These are phyloP conservation scores for Allacma fusca DNA, from an alignment of 2,888 invertebrate species.

Conservation along the genomic window DNA sequence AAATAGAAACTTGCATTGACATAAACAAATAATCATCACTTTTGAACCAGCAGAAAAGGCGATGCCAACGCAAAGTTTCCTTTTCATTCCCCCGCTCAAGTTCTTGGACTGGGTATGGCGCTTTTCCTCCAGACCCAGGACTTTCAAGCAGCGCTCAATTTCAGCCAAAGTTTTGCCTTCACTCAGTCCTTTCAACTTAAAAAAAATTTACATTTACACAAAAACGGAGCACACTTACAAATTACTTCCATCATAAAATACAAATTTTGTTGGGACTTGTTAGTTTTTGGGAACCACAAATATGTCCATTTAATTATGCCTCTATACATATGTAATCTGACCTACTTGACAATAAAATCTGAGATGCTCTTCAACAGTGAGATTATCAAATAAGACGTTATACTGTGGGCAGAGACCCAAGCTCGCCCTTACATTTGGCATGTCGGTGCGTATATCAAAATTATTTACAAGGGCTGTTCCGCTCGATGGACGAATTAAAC, in stretches of 20 bases:
- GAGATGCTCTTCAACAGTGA: conserved; percentile 84
- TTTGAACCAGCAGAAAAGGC: conserved; percentile 32
- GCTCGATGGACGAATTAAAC: conserved; percentile 68
- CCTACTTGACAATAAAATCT: conserved; percentile 78
- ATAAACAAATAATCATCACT: too few species aligned
- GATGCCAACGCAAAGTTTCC: conserved; percentile 20
- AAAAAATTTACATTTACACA: too few species aligned
- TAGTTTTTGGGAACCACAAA: too few species aligned
- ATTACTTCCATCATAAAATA: too few species aligned
- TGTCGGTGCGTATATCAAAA: conserved; percentile 73
- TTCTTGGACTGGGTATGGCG: neutral
- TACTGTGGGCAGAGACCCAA: conserved; percentile 93
- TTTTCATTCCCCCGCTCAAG: conserved; percentile 33
- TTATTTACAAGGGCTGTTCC: conserved; percentile 78
- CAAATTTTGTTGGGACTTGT: too few species aligned
- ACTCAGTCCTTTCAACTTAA: conserved; percentile 71
- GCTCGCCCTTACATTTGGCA: conserved; percentile 73
- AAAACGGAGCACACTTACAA: too few species aligned
- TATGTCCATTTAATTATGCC: too few species aligned
- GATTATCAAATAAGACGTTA: conserved; percentile 81
- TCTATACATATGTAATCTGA: neutral
- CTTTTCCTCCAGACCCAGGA: conserved; percentile 25
- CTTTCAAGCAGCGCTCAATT: neutral
- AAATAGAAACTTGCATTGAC: too few species aligned
- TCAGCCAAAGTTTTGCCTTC: conserved; percentile 1